Evolutionary conservation across 2,888 invertebrate species (phyloP).

Genomic region (Synergus japonicus): DNA sequence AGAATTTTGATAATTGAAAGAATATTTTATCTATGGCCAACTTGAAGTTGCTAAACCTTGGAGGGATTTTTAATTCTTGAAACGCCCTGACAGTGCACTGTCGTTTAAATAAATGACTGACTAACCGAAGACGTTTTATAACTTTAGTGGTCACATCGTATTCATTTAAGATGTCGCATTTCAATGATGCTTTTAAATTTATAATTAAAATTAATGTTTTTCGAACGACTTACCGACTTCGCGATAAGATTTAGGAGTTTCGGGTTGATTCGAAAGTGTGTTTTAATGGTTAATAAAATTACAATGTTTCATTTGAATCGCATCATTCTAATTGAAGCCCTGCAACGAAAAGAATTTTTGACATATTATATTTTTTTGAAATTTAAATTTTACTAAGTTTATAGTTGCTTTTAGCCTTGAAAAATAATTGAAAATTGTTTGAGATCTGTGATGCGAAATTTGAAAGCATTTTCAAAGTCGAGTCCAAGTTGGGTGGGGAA

Average conservation of each 20-base stretch:
- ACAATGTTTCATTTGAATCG: constrained; percentile 20
- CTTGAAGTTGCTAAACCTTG: constrained; percentile 15
- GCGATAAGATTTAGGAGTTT: constrained; percentile 21
- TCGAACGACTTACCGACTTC: constrained; percentile 18
- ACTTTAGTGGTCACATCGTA: constrained; percentile 1
- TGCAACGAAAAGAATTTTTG: constrained; percentile 31
- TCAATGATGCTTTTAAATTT: constrained; percentile 28
- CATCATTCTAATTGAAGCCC: constrained; percentile 27
- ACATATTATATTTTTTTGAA: background rate
- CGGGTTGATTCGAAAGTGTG: constrained; percentile 32
- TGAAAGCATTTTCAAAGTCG: constrained; percentile 23
- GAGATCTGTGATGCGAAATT: constrained; percentile 23
- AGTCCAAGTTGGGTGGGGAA: constrained; percentile 23
- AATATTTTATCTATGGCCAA: constrained; percentile 29
- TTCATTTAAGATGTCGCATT: constrained; percentile 17
- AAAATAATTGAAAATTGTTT: constrained; percentile 16
- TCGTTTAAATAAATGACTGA: background rate
- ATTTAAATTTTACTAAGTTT: background rate
- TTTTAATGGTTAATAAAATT: constrained; percentile 12
- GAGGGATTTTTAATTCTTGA: constrained; percentile 9
- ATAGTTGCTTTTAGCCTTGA: background rate
- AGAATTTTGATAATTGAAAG: constrained; percentile 23
- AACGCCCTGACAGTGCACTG: constrained; percentile 27
- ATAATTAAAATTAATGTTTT: background rate
- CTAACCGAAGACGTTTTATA: constrained; percentile 20